Percentiles rank a stretch among this genome's conserved stretches.
Conservation (phyloP, 2,797 vertebrate genomes). For the Macropus fuliginosus region DNA sequence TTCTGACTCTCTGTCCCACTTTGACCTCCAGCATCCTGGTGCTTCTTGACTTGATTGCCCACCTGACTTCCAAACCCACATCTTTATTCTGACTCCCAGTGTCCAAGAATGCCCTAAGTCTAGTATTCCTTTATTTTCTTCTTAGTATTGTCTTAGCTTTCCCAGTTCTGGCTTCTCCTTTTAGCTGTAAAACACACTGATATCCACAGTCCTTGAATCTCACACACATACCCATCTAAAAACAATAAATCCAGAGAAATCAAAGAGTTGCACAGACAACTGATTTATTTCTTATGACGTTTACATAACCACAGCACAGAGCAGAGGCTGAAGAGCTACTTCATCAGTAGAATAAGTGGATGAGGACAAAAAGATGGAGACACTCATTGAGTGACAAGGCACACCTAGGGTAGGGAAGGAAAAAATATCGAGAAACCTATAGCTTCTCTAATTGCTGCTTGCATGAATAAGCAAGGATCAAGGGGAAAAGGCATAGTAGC, state of each 20-base stretch:
- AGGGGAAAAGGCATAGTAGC: background rate
- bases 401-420: background rate
- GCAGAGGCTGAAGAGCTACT: conserved; percentile 6
- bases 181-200: background rate
- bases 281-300: conserved; percentile 71
- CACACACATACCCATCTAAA: background rate
- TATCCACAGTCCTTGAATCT: background rate
- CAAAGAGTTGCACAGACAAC: conserved; percentile 67
- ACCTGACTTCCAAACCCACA: background rate
- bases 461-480: background rate
- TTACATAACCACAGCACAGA: conserved; percentile 63
- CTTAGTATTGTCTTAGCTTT: background rate
- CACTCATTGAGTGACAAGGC: conserved; percentile 49
- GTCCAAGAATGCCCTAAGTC: background rate
- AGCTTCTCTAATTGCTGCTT: background rate
- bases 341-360: background rate
- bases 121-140: background rate
- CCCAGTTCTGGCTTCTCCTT: background rate
- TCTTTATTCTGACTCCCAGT: background rate
- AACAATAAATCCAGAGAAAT: conserved; percentile 52
- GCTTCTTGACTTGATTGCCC: background rate
- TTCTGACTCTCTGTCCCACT: background rate
- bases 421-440: background rate
- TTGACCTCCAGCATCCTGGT: background rate
- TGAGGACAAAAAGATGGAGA: background rate